phyloP scores from a whole-genome alignment of 1,140 invertebrate species.

The Armadillidium nasatum region DNA sequence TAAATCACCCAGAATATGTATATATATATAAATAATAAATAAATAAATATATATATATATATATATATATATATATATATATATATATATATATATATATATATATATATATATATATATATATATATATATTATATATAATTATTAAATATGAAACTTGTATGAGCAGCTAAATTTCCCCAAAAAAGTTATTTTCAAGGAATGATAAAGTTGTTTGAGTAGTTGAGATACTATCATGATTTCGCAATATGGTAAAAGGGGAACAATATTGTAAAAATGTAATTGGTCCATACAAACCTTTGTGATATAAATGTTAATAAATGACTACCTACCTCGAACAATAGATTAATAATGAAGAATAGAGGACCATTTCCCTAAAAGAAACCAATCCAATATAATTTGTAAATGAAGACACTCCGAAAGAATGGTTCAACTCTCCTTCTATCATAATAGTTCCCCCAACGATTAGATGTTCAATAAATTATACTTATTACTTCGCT shows the following conservation, averaged over 20 bases:
- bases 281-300: background rate
- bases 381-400: background rate
- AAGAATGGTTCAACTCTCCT: background rate
- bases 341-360: constrained; percentile 4
- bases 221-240: too few species aligned
- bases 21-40: background rate
- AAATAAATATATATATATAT: background rate
- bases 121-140: constrained; percentile 6
- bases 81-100: background rate
- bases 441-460: background rate
- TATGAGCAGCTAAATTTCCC: too few species aligned
- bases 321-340: background rate
- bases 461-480: background rate
- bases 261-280: too few species aligned
- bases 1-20: background rate
- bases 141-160: too few species aligned
- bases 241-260: too few species aligned
- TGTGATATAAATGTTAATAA: background rate
- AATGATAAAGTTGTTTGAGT: too few species aligned
- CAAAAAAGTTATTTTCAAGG: too few species aligned
- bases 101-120: constrained; percentile 1
- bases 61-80: constrained; percentile 4
- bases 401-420: background rate
- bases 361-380: background rate
- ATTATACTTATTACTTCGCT: background rate